These are phyloP conservation scores for Vespertilio murinus DNA, from an alignment of 2,797 vertebrate genomes.

Conservation along the genomic window DNA sequence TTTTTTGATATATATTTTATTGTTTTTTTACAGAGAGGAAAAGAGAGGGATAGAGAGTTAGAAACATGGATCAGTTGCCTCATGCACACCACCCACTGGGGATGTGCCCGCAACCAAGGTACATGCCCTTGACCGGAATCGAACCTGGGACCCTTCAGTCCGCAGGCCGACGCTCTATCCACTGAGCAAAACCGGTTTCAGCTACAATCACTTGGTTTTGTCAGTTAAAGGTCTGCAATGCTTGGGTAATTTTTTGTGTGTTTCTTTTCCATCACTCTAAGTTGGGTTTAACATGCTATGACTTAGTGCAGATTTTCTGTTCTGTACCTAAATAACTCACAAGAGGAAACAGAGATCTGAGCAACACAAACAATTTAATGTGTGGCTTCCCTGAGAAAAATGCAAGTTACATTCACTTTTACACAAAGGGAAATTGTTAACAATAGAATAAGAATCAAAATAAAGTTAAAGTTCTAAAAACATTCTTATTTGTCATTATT, in stretches of 20 bases:
- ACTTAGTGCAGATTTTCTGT: not conserved
- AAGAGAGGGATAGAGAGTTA: no score
- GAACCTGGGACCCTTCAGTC: no score
- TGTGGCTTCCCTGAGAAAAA: not conserved
- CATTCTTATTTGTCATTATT: not conserved
- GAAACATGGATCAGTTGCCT: no score
- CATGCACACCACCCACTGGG: no score
- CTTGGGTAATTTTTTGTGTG: not conserved
- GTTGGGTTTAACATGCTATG: not conserved
- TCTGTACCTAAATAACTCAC: not conserved
- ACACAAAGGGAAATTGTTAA: not conserved
- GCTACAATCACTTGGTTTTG: not conserved
- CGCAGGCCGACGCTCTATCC: no score
- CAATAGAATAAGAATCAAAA: not conserved
- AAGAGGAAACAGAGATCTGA: not conserved
- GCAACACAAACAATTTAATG: not conserved
- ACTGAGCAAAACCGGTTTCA: no score
- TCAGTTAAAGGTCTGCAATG: not conserved
- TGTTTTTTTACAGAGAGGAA: no score
- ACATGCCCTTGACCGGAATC: no score
- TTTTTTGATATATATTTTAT: no score
- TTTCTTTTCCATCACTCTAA: not conserved
- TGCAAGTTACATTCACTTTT: not conserved
- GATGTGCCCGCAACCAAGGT: no score
- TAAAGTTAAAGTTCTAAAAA: not conserved